Percentiles rank a stretch among this genome's conserved stretches.
These are phyloP conservation scores for Stigmatopora argus DNA, from an alignment of 2,113 vertebrate genomes.

Conservation along the genomic window DNA sequence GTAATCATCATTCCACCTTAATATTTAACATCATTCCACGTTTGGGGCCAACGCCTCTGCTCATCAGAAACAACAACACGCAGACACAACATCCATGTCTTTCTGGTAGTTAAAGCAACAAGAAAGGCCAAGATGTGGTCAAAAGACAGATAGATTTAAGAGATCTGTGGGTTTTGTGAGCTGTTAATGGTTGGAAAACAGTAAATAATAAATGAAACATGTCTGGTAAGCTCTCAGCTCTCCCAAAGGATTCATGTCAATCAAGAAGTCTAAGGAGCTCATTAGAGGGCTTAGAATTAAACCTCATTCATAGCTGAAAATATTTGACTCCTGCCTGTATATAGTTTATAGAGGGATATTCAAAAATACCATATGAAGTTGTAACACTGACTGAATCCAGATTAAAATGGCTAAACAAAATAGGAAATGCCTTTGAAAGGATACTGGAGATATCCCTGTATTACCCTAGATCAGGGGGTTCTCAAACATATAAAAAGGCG, in stretches of 20 bases:
- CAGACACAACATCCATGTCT: slow-evolving; percentile 10
- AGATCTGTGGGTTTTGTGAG: slow-evolving; percentile 47
- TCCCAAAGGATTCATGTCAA: slow-evolving; percentile 49
- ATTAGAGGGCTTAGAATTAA: slow-evolving; percentile 52
- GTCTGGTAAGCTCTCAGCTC: slow-evolving; percentile 42
- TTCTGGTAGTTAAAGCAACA: not conserved
- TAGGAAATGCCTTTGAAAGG: not conserved
- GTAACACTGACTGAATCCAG: slow-evolving; percentile 9
- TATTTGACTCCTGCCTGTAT: slow-evolving; percentile 2
- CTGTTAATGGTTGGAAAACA: slow-evolving; percentile 58
- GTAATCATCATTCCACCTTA: slow-evolving; percentile 62
- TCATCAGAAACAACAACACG: slow-evolving; percentile 45
- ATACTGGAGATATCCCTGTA: not conserved
- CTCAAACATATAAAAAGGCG: not conserved
- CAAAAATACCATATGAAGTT: slow-evolving; percentile 18
- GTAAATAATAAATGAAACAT: slow-evolving; percentile 67
- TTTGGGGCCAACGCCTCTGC: slow-evolving; percentile 32
- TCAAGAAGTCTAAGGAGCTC: slow-evolving; percentile 57
- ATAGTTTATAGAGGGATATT: slow-evolving; percentile 19
- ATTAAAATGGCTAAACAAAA: not conserved
- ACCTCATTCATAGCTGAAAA: slow-evolving; percentile 42
- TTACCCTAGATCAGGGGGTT: not conserved
- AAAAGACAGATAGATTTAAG: slow-evolving; percentile 25
- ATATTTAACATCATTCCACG: slow-evolving; percentile 66
- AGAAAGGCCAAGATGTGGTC: slow-evolving; percentile 19